phyloP scores from a whole-genome alignment of 30 jellyfish, hydroid and myxozoan genomes.

The Aurelia sp. region DNA sequence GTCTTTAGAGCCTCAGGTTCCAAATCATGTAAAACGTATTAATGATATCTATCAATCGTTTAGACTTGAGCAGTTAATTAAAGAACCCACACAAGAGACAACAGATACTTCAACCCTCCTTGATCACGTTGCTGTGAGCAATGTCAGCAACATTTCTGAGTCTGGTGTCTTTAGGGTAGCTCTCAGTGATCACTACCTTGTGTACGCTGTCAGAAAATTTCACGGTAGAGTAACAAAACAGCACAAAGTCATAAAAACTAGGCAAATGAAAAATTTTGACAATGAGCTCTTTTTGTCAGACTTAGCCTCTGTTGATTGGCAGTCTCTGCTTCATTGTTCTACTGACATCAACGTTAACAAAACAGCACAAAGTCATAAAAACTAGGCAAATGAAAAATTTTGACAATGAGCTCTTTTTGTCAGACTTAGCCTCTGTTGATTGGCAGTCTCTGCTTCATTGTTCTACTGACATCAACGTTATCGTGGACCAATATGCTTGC shows the following conservation, averaged over 20 bases:
- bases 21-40: no score
- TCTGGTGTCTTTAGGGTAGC: background rate
- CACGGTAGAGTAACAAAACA: constrained; percentile 11
- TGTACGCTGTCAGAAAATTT: constrained; percentile 7
- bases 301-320: no score
- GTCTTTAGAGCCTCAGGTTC: background rate
- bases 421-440: background rate
- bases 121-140: no score
- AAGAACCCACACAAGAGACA: background rate
- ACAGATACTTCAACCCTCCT: no score
- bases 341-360: no score
- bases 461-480: background rate
- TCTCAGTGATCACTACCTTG: constrained; percentile 3
- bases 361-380: background rate
- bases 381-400: no score
- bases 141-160: constrained; percentile 1
- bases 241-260: no score
- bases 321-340: no score
- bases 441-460: background rate
- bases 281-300: no score
- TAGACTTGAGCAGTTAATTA: background rate
- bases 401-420: background rate
- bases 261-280: no score
- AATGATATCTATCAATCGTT: no score
- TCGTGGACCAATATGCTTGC: background rate